Base-by-base conservation (phyloP, 2,113 vertebrate genomes). In the Lepus europaeus region DNA sequence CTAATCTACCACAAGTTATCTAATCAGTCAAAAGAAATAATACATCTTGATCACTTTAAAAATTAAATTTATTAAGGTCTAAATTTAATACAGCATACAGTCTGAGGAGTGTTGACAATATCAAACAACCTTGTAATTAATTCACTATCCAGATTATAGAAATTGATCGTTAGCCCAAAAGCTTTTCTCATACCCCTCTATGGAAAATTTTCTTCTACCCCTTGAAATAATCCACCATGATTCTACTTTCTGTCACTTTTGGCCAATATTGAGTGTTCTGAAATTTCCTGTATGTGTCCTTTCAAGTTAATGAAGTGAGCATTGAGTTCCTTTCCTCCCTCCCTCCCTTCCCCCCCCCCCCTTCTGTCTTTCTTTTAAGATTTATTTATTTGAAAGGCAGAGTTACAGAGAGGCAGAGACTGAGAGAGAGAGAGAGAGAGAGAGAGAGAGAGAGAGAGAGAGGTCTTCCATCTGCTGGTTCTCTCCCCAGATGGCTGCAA, bases 131-230 rank as follows among this genome's bases (percentile, higher is more conserved):
- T 33, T 11, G 12, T 22, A 68, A 49, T 3, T 51, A 92, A 36
- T 19, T 86, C 22, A 86, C 33, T 76, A 88, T 74, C 64, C 10
- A 82, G 59, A 25, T 89, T 59, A 76, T 82, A 66, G 74, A 88
- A 36, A 10, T 56, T 49, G 76, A 29, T 23, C 22, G 33, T 59
- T 4, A 29, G 16, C 69, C 36, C 22, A 49, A 53, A 84, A 39
- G 29, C 2, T 76, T 84, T 16, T 17, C 3, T 29, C 22, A 76
- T 49, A 14, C 10, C 14, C 9, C 7, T 74, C 56, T 76, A 2
- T 5, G 53, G 31, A 19, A 74, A 61, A 77, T 59, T 33, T n/a
- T 3, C 22, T 12, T 80, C 13, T 29, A 13, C 39, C 1, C 14
- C 10, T 33, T n/a, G 49, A 68, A 66, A 33, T 10, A 59, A 56